phyloP scores from a whole-genome alignment of 1,140 invertebrate species.

The Pinna nobilis region DNA sequence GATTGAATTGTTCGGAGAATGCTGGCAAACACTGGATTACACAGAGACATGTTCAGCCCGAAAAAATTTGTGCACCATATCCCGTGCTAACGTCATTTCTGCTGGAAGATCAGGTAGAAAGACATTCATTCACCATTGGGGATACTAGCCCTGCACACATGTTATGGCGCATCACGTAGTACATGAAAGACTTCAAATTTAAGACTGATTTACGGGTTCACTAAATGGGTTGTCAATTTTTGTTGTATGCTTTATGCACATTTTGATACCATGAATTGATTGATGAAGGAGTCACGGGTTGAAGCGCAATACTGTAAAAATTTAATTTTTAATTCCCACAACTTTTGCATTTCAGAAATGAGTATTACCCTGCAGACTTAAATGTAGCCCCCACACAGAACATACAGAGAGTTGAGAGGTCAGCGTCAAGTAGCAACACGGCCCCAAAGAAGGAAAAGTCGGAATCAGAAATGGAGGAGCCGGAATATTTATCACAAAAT shows the following conservation, averaged over 20 bases:
- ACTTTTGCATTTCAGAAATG: constrained; percentile 57
- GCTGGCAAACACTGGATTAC: too few relatives aligned
- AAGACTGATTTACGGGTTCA: neutral
- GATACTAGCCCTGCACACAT: too few relatives aligned
- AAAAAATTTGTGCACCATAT: too few relatives aligned
- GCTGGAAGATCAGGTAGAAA: too few relatives aligned
- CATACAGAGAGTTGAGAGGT: constrained; percentile 58
- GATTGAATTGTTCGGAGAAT: too few relatives aligned
- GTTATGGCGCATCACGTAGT: too few relatives aligned
- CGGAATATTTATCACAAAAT: neutral
- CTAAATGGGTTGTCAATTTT: neutral
- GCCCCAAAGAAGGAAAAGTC: neutral
- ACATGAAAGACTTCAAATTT: too few relatives aligned
- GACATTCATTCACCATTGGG: too few relatives aligned
- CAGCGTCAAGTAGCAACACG: constrained; percentile 15
- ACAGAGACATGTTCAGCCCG: too few relatives aligned
- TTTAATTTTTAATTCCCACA: too few relatives aligned
- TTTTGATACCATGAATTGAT: neutral
- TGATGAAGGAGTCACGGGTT: too few relatives aligned
- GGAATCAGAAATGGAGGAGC: constrained; percentile 4
- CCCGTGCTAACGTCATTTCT: too few relatives aligned
- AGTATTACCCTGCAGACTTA: constrained; percentile 64
- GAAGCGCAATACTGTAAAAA: neutral
- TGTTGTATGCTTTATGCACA: neutral
- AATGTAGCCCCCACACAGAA: constrained; percentile 67